These are phyloP conservation scores for Nasonia oneida DNA, from an alignment of 2,888 invertebrate genomes.

Conservation along the genomic window DNA sequence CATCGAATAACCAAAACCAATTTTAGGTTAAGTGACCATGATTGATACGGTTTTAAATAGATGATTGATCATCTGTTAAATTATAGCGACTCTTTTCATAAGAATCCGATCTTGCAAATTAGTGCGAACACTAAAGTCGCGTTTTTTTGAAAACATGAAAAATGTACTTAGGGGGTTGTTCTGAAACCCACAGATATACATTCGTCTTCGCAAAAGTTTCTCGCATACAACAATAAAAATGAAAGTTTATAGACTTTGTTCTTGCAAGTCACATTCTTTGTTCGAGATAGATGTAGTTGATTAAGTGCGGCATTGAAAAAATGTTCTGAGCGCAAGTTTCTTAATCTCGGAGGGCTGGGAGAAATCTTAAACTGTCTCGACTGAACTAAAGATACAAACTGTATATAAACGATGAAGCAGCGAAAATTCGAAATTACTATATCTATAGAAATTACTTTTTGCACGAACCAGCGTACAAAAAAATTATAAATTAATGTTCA, in stretches of 20 bases:
- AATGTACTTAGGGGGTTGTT: no score
- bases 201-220: background rate
- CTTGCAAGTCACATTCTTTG: background rate
- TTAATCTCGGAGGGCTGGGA: background rate
- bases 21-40: no score
- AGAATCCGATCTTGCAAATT: no score
- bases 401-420: background rate
- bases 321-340: background rate
- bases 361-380: background rate
- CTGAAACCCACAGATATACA: no score
- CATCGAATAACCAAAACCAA: no score
- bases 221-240: background rate
- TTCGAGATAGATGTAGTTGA: background rate
- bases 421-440: background rate
- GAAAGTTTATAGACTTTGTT: background rate
- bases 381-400: background rate
- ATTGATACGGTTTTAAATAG: no score
- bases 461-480: no score
- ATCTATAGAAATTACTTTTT: background rate
- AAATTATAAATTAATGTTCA: no score
- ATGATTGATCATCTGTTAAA: no score
- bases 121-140: no score
- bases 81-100: no score
- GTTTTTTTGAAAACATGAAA: no score
- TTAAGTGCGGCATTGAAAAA: background rate